A percentile compares a stretch with the other conserved stretches of the same genome.
Conservation (phyloP, 2,797 vertebrate species). For the Aselliscus stoliczkanus region DNA sequence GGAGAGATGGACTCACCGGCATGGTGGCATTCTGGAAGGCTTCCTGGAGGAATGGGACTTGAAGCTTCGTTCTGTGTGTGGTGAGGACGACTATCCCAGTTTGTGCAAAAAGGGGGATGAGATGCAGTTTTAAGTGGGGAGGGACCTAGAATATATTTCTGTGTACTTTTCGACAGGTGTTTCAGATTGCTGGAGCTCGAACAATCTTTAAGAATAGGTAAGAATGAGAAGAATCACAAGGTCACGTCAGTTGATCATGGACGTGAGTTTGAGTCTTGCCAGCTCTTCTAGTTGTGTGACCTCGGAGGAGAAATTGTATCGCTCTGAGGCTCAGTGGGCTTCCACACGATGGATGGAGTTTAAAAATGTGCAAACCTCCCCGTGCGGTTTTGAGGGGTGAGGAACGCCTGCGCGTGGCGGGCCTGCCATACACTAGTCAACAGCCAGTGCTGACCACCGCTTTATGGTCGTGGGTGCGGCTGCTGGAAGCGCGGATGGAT, state of each 20-base stretch:
- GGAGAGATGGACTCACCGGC: accelerated
- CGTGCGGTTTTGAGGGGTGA: background rate
- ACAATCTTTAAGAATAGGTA: accelerated
- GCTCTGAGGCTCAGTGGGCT: background rate
- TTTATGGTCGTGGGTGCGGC: background rate
- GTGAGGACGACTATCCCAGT: background rate
- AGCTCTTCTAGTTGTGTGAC: background rate
- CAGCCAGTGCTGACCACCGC: accelerated
- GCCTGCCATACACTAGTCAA: accelerated
- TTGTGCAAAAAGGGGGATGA: background rate
- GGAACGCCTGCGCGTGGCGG: accelerated
- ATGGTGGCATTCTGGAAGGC: background rate
- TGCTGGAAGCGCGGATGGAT: accelerated
- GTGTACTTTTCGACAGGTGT: background rate
- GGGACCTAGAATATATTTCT: background rate
- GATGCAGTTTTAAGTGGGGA: background rate
- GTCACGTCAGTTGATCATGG: background rate
- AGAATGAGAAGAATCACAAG: no score
- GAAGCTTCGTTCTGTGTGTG: background rate
- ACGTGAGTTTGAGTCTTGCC: background rate
- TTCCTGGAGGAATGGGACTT: background rate
- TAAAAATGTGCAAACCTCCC: accelerated
- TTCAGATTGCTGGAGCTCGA: background rate
- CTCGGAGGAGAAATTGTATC: background rate
- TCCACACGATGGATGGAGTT: accelerated